phyloP scores from a whole-genome alignment of 2,888 invertebrate species.

The Holacanthella duospinosa region DNA sequence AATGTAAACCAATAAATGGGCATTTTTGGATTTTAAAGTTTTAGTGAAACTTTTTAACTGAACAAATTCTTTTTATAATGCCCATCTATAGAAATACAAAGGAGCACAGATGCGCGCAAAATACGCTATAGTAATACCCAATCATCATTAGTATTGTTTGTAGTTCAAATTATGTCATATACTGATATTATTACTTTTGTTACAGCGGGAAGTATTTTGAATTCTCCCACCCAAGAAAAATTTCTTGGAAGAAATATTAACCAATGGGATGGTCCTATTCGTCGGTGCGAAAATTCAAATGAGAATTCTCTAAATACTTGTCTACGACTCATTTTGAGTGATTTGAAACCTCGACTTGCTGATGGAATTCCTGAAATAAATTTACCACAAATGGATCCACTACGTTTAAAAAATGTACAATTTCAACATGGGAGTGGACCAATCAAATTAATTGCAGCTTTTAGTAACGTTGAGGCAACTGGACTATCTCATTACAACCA shows the following conservation, averaged over 20 bases:
- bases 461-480: slow-evolving; percentile 62
- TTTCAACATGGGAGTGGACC: slow-evolving; percentile 71
- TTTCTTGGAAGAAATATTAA: background rate
- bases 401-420: slow-evolving; percentile 56
- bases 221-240: no score
- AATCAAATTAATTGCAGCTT: slow-evolving; percentile 60
- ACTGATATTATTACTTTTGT: no score
- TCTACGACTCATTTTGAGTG: slow-evolving; percentile 27
- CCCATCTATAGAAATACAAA: no score
- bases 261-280: slow-evolving; percentile 14
- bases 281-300: slow-evolving; percentile 23
- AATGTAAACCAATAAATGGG: no score
- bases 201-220: no score
- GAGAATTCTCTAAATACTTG: slow-evolving; percentile 26
- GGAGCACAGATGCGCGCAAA: no score
- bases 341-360: slow-evolving; percentile 26
- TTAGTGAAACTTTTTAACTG: no score
- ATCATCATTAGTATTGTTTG: no score
- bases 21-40: no score
- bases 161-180: no score
- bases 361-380: slow-evolving; percentile 58
- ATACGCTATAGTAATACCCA: no score
- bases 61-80: no score
- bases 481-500: slow-evolving; percentile 47
- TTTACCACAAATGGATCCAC: slow-evolving; percentile 63